These are phyloP conservation scores for Epinotia bilunana DNA, from an alignment of 2,888 invertebrate species.

Conservation along the genomic window DNA sequence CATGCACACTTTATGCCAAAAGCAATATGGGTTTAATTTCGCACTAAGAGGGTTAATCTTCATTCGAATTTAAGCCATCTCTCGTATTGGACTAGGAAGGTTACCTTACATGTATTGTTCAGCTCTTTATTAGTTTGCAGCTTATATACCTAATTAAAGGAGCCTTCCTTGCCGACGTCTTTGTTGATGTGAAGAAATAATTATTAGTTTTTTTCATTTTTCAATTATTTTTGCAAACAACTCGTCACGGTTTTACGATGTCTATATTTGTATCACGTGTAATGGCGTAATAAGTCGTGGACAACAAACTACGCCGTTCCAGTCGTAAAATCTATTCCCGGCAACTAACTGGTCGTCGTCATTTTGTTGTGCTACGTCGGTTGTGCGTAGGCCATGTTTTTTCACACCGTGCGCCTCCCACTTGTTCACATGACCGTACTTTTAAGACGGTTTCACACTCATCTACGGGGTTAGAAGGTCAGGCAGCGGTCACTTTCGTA, in stretches of 20 bases:
- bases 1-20: no score
- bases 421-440: conserved; percentile 70
- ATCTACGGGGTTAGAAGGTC: not conserved
- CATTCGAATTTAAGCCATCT: no score
- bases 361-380: conserved; percentile 12
- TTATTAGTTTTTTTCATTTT: not conserved
- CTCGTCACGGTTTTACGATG: conserved; percentile 3
- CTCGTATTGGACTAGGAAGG: no score
- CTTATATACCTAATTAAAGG: no score
- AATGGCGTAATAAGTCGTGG: conserved; percentile 8
- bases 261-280: not conserved
- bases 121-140: no score
- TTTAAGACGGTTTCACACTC: conserved; percentile 50
- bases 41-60: no score
- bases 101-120: no score
- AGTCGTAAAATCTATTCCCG: conserved; percentile 23
- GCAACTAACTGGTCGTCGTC: not conserved
- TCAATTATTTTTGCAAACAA: not conserved
- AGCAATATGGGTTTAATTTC: no score
- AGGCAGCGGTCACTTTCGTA: no score
- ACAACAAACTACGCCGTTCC: conserved; percentile 5
- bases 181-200: no score
- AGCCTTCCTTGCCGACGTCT: no score
- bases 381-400: conserved; percentile 15
- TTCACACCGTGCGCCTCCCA: conserved; percentile 59